Conservation (phyloP, 30 jellyfish, hydroid and myxozoan species). For the Nemopilema nomurai region DNA sequence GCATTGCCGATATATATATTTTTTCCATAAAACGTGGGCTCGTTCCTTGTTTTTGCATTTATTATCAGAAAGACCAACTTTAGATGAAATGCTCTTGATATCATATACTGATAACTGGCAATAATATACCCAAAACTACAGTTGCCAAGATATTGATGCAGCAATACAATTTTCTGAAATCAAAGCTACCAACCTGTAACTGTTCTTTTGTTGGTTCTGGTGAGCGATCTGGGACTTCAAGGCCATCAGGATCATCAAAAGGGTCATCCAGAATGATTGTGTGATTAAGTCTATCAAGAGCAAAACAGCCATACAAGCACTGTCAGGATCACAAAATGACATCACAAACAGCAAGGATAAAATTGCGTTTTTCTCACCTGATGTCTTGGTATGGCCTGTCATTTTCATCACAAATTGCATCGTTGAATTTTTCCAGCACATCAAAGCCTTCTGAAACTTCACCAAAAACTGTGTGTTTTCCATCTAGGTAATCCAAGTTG, state of each 20-base stretch:
- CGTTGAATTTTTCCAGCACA: conserved; percentile 76
- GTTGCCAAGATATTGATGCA: too few relatives aligned
- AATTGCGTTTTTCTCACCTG: conserved; percentile 57
- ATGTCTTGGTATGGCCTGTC: conserved; percentile 95
- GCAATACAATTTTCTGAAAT: too few relatives aligned
- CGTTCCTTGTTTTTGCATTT: too few relatives aligned
- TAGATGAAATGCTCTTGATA: too few relatives aligned
- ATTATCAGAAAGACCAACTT: too few relatives aligned
- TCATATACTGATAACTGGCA: too few relatives aligned
- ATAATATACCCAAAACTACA: too few relatives aligned
- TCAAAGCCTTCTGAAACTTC: conserved; percentile 96
- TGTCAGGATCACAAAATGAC: too few relatives aligned
- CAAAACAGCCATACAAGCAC: background rate
- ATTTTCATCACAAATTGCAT: conserved; percentile 80
- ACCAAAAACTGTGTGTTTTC: conserved; percentile 97
- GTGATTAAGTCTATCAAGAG: conserved; percentile 72
- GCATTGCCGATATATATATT: too few relatives aligned
- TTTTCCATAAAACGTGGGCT: too few relatives aligned
- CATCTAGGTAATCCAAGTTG: conserved; percentile 84
- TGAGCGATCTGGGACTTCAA: conserved; percentile 85
- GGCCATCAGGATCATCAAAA: conserved; percentile 91
- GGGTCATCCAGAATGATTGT: conserved; percentile 97
- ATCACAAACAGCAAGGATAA: too few relatives aligned
- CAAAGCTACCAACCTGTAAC: conserved; percentile 53
- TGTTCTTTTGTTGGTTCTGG: conserved; percentile 88